Evolutionary conservation across 2,797 vertebrate genomes (phyloP).

Genomic region (Alectoris magna): DNA sequence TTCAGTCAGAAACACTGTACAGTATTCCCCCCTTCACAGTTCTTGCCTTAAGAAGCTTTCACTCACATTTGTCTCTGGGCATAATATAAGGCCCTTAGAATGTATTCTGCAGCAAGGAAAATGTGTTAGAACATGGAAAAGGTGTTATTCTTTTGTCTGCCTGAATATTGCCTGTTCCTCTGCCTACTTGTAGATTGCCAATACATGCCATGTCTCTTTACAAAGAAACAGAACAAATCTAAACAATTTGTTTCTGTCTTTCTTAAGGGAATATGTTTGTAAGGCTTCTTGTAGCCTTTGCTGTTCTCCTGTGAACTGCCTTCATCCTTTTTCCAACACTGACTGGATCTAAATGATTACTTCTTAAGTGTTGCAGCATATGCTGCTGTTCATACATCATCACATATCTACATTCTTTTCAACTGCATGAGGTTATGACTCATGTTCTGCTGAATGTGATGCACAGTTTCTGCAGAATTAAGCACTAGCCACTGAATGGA

Average conservation of each 20-base stretch:
- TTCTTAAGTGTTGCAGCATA: background rate
- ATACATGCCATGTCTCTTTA: background rate
- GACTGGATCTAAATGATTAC: background rate
- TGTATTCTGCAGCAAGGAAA: background rate
- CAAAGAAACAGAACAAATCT: background rate
- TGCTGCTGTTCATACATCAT: background rate
- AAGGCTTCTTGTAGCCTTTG: background rate
- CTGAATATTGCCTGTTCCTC: background rate
- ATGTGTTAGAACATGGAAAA: background rate
- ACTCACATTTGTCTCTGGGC: background rate
- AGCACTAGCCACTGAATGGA: background rate
- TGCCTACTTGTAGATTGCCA: background rate
- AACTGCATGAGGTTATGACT: background rate
- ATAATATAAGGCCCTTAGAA: background rate
- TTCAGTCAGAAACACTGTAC: background rate
- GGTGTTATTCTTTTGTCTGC: background rate
- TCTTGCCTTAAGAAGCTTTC: background rate
- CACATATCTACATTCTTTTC: background rate
- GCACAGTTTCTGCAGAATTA: background rate
- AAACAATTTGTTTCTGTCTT: background rate
- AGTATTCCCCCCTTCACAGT: background rate
- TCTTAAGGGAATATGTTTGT: background rate
- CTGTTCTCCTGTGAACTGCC: background rate
- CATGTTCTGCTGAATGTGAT: background rate
- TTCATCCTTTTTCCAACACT: background rate